phyloP scores from a whole-genome alignment of 2,888 invertebrate species.

The Chouioia cunea region DNA sequence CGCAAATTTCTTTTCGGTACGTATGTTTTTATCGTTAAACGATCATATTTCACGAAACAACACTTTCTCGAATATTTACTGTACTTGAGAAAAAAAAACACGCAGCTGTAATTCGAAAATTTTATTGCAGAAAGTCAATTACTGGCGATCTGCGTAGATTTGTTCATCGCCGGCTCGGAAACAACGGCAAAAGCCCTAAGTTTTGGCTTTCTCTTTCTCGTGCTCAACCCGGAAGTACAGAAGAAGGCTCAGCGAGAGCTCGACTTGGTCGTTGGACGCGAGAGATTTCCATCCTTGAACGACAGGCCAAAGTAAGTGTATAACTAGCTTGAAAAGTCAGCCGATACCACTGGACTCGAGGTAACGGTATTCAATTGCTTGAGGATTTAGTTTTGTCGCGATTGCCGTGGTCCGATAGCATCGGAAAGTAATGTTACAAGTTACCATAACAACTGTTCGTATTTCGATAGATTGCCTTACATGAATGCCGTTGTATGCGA shows the following conservation, averaged over 20 bases:
- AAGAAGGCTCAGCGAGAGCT: conserved; percentile 83
- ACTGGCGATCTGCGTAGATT: conserved; percentile 84
- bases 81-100: not conserved
- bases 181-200: conserved; percentile 85
- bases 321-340: too few relatives aligned
- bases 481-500: conserved; percentile 84
- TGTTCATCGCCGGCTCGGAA: conserved; percentile 90
- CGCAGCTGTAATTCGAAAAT: too few relatives aligned
- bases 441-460: not conserved
- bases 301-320: conserved; percentile 71
- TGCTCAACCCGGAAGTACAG: conserved; percentile 80
- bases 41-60: too few relatives aligned
- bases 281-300: conserved; percentile 77
- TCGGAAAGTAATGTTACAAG: too few relatives aligned
- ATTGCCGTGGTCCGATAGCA: too few relatives aligned
- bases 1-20: too few relatives aligned
- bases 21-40: too few relatives aligned
- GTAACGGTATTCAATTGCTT: too few relatives aligned
- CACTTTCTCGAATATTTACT: conserved; percentile 35
- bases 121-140: conserved; percentile 82
- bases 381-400: too few relatives aligned
- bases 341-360: too few relatives aligned
- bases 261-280: conserved; percentile 79
- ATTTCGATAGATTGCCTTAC: conserved; percentile 79
- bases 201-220: conserved; percentile 82